Conservation (phyloP, 1,140 invertebrate species). For the Leguminivora glycinivorella region DNA sequence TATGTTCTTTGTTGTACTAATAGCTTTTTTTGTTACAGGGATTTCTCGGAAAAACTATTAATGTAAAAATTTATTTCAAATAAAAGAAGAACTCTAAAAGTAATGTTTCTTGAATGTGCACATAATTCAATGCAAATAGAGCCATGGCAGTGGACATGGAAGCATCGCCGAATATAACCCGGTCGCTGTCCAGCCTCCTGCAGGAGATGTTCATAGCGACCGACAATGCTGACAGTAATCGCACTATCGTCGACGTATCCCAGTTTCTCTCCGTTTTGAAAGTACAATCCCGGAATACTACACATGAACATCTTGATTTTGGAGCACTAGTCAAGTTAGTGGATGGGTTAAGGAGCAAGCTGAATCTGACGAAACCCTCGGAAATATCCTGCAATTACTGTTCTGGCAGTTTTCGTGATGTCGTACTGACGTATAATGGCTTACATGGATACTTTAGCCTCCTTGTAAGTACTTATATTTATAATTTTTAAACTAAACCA, state of each 20-base stretch:
- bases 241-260: slow-evolving; percentile 51
- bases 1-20: neutral
- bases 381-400: slow-evolving; percentile 67
- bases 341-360: slow-evolving; percentile 56
- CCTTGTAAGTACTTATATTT: slow-evolving; percentile 57
- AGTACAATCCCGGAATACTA: slow-evolving; percentile 51
- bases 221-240: slow-evolving; percentile 50
- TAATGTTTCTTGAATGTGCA: neutral
- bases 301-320: slow-evolving; percentile 59
- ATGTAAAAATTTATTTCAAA: neutral
- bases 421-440: slow-evolving; percentile 68
- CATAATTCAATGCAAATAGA: neutral
- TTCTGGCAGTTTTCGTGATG: slow-evolving; percentile 63
- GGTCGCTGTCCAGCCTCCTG: slow-evolving; percentile 63
- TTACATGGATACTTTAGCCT: slow-evolving; percentile 76
- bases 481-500: no score
- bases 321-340: slow-evolving; percentile 64
- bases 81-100: neutral
- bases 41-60: no score
- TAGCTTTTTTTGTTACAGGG: slow-evolving; percentile 3
- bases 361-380: slow-evolving; percentile 57
- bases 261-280: slow-evolving; percentile 60
- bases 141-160: slow-evolving; percentile 36
- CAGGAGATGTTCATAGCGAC: slow-evolving; percentile 65
- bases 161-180: slow-evolving; percentile 59